Evolutionary conservation across 2,888 invertebrate genomes (phyloP).

Genomic region (Hirtodrosophila trivittata): DNA sequence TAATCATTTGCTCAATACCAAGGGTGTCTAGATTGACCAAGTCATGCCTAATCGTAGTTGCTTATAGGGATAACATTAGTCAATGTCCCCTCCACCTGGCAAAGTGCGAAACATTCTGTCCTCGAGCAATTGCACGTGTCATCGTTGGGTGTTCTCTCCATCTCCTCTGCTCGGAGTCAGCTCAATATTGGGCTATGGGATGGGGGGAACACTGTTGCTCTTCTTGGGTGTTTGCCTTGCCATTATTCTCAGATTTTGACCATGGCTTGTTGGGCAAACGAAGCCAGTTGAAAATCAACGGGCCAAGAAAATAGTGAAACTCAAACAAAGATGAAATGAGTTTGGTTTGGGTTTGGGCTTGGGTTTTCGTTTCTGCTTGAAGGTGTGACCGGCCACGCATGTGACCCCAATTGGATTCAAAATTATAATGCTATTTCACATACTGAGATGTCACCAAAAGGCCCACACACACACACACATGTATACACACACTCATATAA

Average conservation of each 20-base stretch:
- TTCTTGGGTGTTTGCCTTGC: slow-evolving; percentile 56
- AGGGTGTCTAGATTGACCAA: slow-evolving; percentile 60
- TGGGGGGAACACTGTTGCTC: slow-evolving; percentile 8
- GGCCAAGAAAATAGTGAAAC: slow-evolving; percentile 53
- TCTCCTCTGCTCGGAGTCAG: no score
- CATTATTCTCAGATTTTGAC: slow-evolving; percentile 68
- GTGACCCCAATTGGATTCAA: slow-evolving; percentile 73
- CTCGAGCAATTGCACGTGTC: slow-evolving; percentile 70
- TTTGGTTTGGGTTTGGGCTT: slow-evolving; percentile 10
- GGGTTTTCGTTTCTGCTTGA: slow-evolving; percentile 13
- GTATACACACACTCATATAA: neutral
- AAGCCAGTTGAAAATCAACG: slow-evolving; percentile 52
- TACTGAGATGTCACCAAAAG: slow-evolving; percentile 60
- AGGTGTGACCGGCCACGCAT: slow-evolving; percentile 75
- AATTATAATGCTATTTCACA: slow-evolving; percentile 67
- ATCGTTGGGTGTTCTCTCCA: slow-evolving; percentile 32
- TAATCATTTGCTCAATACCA: slow-evolving; percentile 64
- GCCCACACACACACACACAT: slow-evolving; percentile 40
- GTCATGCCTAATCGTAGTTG: slow-evolving; percentile 48
- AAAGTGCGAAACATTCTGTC: slow-evolving; percentile 43
- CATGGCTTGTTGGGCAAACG: slow-evolving; percentile 69
- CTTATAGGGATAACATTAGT: neutral
- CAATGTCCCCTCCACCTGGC: no score
- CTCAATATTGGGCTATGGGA: neutral
- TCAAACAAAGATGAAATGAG: slow-evolving; percentile 47